Conservation (phyloP, 2,113 vertebrate species). For the Passer montanus region DNA sequence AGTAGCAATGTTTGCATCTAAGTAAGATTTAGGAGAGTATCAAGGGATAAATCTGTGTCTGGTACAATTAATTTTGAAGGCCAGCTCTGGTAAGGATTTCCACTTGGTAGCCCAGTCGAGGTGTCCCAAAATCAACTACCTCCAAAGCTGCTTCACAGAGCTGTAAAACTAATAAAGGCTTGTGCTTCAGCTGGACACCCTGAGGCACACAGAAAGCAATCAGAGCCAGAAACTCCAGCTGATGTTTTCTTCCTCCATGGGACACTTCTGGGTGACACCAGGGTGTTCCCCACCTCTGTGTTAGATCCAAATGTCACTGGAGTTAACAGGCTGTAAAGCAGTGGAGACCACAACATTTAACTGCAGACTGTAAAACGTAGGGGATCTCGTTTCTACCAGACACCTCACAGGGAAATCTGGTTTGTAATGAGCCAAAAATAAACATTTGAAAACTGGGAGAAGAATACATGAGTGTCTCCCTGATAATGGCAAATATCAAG, state of each 20-base stretch:
- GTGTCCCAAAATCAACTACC: not conserved
- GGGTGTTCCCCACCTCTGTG: not conserved
- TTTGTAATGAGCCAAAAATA: not conserved
- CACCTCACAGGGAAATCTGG: not conserved
- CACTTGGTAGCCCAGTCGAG: not conserved
- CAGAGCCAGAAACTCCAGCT: not conserved
- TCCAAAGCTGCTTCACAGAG: conserved; percentile 7
- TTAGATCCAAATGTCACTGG: not conserved
- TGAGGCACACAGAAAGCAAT: not conserved
- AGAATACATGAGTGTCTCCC: not conserved
- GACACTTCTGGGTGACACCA: not conserved
- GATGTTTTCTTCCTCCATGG: not conserved
- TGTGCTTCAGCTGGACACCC: not conserved
- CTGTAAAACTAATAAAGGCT: not conserved
- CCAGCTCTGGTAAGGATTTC: not conserved
- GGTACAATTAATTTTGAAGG: not conserved
- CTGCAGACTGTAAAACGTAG: not conserved
- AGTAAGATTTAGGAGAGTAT: not conserved
- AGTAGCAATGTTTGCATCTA: not conserved
- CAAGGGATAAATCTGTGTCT: not conserved
- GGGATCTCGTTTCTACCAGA: not conserved
- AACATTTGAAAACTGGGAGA: not conserved
- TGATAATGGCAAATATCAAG: not conserved
- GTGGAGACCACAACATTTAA: not conserved
- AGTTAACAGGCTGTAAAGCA: not conserved